phyloP scores from a whole-genome alignment of 1,140 invertebrate genomes.

The Neotoxoptera formosana region DNA sequence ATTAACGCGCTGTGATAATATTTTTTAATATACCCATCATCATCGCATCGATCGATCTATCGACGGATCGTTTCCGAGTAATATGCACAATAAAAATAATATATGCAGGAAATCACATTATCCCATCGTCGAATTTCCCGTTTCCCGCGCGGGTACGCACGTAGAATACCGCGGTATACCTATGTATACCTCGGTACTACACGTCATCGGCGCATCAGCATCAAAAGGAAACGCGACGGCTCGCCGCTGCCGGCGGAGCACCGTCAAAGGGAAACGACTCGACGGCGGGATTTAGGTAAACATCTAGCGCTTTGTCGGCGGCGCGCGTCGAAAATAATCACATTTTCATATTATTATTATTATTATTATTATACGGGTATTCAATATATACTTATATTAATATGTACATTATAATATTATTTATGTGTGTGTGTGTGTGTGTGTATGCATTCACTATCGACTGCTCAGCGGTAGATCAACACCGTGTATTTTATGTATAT shows the following conservation, averaged over 20 bases:
- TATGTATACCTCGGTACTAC: not conserved
- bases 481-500: not conserved
- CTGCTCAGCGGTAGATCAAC: not conserved
- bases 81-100: not conserved
- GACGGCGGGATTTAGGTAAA: not conserved
- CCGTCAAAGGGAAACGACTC: not conserved
- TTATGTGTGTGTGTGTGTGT: not conserved
- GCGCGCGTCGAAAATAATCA: not conserved
- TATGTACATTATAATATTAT: not conserved
- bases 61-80: not conserved
- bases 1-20: not conserved
- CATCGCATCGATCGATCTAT: not conserved
- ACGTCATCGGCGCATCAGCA: conserved; percentile 1
- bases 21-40: not conserved
- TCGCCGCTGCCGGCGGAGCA: not conserved
- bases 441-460: not conserved
- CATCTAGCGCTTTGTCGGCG: conserved; percentile 17
- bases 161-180: not conserved
- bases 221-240: not conserved
- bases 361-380: not conserved
- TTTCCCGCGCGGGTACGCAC: not conserved
- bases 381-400: not conserved
- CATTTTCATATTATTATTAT: not conserved
- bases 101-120: too few relatives aligned
- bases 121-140: not conserved